Evolutionary conservation across 2,797 vertebrate genomes (phyloP).

Genomic region (Dicrostonyx torquatus): DNA sequence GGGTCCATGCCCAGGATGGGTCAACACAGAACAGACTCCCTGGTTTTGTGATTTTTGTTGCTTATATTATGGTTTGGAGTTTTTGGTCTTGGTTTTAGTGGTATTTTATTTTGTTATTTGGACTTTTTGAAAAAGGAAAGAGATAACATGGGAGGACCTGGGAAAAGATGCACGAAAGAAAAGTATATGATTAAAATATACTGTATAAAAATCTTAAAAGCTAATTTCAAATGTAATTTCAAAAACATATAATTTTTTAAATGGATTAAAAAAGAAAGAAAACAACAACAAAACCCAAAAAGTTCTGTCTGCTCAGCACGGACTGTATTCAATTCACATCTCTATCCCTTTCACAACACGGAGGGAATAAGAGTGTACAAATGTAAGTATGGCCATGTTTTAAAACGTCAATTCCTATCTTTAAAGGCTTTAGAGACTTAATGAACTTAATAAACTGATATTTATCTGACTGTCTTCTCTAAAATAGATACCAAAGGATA

Average conservation of each 20-base stretch:
- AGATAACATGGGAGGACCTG: not conserved
- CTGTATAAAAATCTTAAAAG: not conserved
- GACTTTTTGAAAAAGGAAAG: not conserved
- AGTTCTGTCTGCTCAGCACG: not conserved
- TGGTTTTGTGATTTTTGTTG: not conserved
- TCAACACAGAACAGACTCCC: not conserved
- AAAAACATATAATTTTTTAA: not conserved
- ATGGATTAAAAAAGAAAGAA: not conserved
- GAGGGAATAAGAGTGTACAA: not conserved
- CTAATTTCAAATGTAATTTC: not conserved
- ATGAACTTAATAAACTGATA: slow-evolving; percentile 9
- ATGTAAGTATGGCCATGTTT: not conserved
- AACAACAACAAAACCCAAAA: not conserved
- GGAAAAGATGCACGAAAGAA: rapidly evolving
- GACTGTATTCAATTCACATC: not conserved
- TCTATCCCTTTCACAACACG: not conserved
- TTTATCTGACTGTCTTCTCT: not conserved
- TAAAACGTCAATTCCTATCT: not conserved
- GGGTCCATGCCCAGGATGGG: not conserved
- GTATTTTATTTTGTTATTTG: not conserved
- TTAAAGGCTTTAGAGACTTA: slow-evolving; percentile 23
- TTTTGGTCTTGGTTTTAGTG: not conserved
- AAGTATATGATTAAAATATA: not conserved
- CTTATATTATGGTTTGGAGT: not conserved
- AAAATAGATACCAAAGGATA: not conserved